Evolutionary conservation across 2,888 invertebrate species (phyloP).

Genomic region (Megastigmus dorsalis): DNA sequence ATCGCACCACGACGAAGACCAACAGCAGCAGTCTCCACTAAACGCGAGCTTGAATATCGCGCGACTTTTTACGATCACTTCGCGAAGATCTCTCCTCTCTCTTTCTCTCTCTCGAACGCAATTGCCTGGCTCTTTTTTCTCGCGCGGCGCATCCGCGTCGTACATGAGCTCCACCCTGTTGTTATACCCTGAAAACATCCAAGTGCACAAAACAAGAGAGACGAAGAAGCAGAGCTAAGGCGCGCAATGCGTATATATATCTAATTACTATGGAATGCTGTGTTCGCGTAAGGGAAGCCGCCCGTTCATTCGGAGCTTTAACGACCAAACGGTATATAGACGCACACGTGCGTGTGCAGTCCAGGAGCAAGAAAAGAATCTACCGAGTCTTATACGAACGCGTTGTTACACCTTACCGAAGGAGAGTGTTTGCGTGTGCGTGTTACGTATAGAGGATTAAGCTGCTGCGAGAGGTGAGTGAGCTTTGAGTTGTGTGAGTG

Average conservation of each 20-base stretch:
- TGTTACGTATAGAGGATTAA: neutral
- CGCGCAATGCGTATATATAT: slow-evolving; percentile 58
- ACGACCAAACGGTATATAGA: slow-evolving; percentile 52
- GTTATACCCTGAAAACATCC: too few species aligned
- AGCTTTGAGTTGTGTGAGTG: too few species aligned
- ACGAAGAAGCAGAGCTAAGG: neutral
- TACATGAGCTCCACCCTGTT: neutral
- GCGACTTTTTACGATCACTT: neutral
- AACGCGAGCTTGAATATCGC: too few species aligned
- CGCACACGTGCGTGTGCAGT: too few species aligned
- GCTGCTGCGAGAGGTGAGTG: neutral
- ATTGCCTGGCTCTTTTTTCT: too few species aligned
- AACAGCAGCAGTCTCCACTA: too few species aligned
- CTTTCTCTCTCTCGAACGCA: too few species aligned
- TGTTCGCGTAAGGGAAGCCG: slow-evolving; percentile 65
- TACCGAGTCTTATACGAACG: neutral
- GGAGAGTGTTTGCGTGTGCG: too few species aligned
- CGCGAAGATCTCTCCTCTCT: too few species aligned
- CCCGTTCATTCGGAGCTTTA: slow-evolving; percentile 61
- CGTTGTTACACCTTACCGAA: too few species aligned
- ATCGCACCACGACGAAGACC: too few species aligned
- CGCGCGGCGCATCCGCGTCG: neutral
- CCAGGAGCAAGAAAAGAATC: neutral
- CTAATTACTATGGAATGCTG: slow-evolving; percentile 69
- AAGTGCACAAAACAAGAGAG: neutral